Conservation (phyloP, 1,140 invertebrate species). For the Megathymus violae region DNA sequence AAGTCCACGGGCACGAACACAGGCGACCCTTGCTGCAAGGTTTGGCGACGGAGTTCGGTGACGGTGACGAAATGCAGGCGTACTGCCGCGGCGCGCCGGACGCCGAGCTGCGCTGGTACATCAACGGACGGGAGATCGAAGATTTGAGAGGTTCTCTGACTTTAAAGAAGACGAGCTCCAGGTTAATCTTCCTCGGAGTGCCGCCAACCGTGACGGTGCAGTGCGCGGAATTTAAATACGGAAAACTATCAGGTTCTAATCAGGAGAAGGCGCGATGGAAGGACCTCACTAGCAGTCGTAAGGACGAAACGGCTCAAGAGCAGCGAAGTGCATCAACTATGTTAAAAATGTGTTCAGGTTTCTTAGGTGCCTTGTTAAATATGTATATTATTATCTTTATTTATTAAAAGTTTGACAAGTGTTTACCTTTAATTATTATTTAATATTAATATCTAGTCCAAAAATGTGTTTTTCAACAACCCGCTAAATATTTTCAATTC, state of each 20-base stretch:
- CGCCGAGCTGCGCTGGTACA: slow-evolving; percentile 72
- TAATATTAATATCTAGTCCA: too few relatives aligned
- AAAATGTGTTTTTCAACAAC: too few relatives aligned
- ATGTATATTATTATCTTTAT: slow-evolving; percentile 33
- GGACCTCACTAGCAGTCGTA: slow-evolving; percentile 37
- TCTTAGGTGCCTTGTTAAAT: slow-evolving; percentile 32
- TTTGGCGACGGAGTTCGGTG: slow-evolving; percentile 60
- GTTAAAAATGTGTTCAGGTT: slow-evolving; percentile 23
- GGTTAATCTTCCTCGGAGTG: slow-evolving; percentile 59
- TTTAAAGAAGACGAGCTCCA: slow-evolving; percentile 56
- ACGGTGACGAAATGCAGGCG: slow-evolving; percentile 66
- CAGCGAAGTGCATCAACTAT: slow-evolving; percentile 48
- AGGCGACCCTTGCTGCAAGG: slow-evolving; percentile 67
- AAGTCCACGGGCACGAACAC: slow-evolving; percentile 59
- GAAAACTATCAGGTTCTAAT: slow-evolving; percentile 64
- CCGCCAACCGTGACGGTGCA: slow-evolving; percentile 69
- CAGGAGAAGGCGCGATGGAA: slow-evolving; percentile 63
- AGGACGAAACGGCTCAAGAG: slow-evolving; percentile 54
- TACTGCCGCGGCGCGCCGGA: slow-evolving; percentile 64
- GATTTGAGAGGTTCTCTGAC: slow-evolving; percentile 54
- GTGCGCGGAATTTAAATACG: slow-evolving; percentile 68
- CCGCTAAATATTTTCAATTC: too few relatives aligned
- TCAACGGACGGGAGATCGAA: slow-evolving; percentile 64
- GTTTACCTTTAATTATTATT: background rate
- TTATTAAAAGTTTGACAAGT: slow-evolving; percentile 14